phyloP scores from a whole-genome alignment of 2,888 invertebrate species.

The Hetaerina titia region DNA sequence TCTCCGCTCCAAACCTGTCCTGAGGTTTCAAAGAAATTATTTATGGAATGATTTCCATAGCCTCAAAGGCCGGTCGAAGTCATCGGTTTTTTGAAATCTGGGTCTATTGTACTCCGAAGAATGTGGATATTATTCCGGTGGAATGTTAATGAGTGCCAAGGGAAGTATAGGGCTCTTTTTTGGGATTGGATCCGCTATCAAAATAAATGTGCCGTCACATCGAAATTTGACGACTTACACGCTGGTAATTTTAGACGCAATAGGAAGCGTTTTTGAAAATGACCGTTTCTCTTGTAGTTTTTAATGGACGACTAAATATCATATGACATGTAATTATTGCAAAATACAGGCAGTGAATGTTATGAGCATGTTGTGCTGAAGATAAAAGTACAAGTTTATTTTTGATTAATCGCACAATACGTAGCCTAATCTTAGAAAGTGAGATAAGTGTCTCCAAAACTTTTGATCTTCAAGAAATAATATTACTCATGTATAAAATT shows the following conservation, averaged over 20 bases:
- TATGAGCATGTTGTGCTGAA: no score
- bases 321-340: no score
- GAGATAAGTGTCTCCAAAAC: no score
- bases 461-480: no score
- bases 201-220: not conserved
- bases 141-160: not conserved
- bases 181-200: not conserved
- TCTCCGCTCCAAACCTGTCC: not conserved
- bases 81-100: conserved; percentile 10
- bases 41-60: conserved; percentile 45
- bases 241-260: not conserved
- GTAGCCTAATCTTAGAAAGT: no score
- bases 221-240: not conserved
- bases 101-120: conserved; percentile 29
- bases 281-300: no score
- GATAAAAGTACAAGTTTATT: no score
- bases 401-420: no score
- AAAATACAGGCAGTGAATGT: no score
- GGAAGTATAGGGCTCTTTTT: not conserved
- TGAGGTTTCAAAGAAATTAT: conserved; percentile 26
- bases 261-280: not conserved
- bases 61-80: conserved; percentile 18
- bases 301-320: no score
- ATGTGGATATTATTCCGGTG: conserved; percentile 9
- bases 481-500: no score